Conservation (phyloP, 2,113 vertebrate species). For the Ursus arctos region DNA sequence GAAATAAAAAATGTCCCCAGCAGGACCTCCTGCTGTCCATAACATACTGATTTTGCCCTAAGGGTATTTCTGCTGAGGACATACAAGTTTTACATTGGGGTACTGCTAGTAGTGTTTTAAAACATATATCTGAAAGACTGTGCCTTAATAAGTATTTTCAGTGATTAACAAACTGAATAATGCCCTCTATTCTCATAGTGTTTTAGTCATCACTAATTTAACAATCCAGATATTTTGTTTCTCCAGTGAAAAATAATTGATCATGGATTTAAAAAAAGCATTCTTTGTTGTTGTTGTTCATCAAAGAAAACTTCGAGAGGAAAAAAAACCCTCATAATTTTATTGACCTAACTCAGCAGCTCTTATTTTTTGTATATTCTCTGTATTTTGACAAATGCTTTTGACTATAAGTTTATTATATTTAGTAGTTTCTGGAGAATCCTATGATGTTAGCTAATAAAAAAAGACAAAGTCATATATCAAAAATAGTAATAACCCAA, state of each 20-base stretch:
- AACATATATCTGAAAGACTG: background rate
- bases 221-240: constrained; percentile 14
- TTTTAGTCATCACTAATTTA: constrained; percentile 28
- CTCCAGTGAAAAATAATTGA: constrained; percentile 46
- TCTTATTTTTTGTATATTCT: constrained; percentile 15
- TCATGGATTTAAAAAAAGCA: constrained; percentile 12
- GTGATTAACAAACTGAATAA: constrained; percentile 4
- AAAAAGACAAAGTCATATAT: background rate
- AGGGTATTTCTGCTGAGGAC: background rate
- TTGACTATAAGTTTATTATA: background rate
- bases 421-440: constrained; percentile 34
- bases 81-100: background rate
- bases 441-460: background rate
- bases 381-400: background rate
- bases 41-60: constrained; percentile 41
- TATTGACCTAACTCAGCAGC: background rate
- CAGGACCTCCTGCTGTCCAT: constrained; percentile 1
- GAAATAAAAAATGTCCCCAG: background rate
- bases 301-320: background rate
- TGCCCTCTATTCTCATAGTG: background rate
- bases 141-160: constrained; percentile 11
- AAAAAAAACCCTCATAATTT: background rate
- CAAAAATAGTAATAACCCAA: background rate
- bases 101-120: background rate
- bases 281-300: background rate